Evolutionary conservation across 2,888 invertebrate genomes (phyloP).

Genomic region (Trachelus tabidus): DNA sequence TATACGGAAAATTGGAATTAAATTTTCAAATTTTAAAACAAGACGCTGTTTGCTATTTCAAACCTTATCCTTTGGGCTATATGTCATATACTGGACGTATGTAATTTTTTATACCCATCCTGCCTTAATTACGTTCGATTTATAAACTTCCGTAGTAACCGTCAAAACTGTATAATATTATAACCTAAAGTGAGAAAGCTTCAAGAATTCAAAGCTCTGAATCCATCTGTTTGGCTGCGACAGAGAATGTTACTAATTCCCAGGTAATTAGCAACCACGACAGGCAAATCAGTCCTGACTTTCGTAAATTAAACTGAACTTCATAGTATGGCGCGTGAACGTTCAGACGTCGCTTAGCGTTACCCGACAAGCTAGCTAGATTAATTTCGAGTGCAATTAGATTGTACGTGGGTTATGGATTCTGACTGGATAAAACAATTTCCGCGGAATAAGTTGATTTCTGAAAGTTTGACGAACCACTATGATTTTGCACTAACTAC

Average conservation of each 20-base stretch:
- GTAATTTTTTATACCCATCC: no score
- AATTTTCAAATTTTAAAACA: not conserved
- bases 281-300: conserved; percentile 17
- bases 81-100: not conserved
- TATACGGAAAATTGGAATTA: not conserved
- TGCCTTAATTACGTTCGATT: not conserved
- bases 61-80: not conserved
- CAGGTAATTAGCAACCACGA: conserved; percentile 15
- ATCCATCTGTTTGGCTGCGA: not conserved
- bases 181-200: not conserved
- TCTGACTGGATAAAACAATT: not conserved
- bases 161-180: not conserved
- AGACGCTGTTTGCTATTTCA: not conserved
- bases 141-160: not conserved
- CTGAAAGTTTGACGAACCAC: not conserved
- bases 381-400: conserved; percentile 38
- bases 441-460: not conserved
- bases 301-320: conserved; percentile 18
- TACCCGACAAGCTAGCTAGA: conserved; percentile 23
- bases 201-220: not conserved
- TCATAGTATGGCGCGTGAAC: not conserved
- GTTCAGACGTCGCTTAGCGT: not conserved
- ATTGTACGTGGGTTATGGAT: conserved; percentile 18
- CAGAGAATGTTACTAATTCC: conserved; percentile 12
- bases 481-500: not conserved